Evolutionary conservation across 2,888 invertebrate species (phyloP), one percentile per base, ranked within the genome.

Genomic region (Limulus polyphemus): DNA sequence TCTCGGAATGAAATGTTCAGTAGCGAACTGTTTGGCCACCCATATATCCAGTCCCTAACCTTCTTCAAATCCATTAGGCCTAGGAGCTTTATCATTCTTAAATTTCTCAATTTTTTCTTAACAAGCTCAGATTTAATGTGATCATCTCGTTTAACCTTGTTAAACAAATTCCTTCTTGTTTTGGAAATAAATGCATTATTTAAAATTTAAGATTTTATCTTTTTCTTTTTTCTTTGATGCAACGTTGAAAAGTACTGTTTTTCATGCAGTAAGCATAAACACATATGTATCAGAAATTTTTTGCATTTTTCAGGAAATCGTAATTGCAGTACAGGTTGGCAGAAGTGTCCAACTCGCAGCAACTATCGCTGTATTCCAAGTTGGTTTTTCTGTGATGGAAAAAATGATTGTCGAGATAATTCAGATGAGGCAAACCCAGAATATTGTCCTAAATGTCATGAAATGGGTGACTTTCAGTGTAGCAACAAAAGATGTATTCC

Each of bases 351-450:
- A 0, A 90, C 92, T 0, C 87, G 88, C 69, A 84, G 88, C 1
- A 92, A 92, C 78, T 97, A 97, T 76, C 83, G 95, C 47, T 97
- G 95, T 76, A 94, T 98, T 72, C 97, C 98, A 0, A 90, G 92
- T 77, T 98, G 95, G 95, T 79, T 95, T 67, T 92, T 95, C 83
- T 99, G 98, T 75, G 95, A 98, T 75, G 97, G 97, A 12, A 93
- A 93, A 75, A 94, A 98, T 73, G 97, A 98, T 75, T 80, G 80
- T 60, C 81, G 93, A 4, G 98, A 98, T 74, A 89, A 89, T 62
- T 91, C 91, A 47, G 98, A 99, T 74, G 98, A 99, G 76, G 78
- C 86, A 56, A 68, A 73, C 58, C 84, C 90, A 0, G 88, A 89
- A 71, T 89, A 90, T 73, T 98, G 98, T 75, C 94, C 93, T 0